A percentile compares a stretch with the other conserved stretches of the same genome.
These are phyloP conservation scores for Phymorhynchus buccinoides DNA, from an alignment of 1,140 invertebrate species.

Conservation along the genomic window DNA sequence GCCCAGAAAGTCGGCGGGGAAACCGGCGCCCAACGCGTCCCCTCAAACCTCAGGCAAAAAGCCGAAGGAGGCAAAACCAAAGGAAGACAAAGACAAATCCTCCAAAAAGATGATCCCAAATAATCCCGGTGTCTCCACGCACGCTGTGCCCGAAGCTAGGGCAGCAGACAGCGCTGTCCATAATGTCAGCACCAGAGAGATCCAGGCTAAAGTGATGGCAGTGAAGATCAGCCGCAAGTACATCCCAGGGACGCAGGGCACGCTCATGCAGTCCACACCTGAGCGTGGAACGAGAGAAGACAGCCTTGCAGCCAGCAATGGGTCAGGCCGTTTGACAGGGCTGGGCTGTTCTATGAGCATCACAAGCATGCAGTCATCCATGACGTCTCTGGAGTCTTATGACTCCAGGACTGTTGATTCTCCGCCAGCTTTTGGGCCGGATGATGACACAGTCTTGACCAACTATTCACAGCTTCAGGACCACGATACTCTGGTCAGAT, in stretches of 20 bases:
- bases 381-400: neutral
- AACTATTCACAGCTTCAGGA: neutral
- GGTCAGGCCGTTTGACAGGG: neutral
- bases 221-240: neutral
- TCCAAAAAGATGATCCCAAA: neutral
- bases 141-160: neutral
- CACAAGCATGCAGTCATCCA: conserved; percentile 7
- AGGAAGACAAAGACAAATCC: neutral
- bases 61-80: neutral
- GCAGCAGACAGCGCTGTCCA: neutral
- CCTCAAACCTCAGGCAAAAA: neutral
- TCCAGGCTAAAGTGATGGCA: neutral
- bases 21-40: neutral
- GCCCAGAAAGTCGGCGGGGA: neutral
- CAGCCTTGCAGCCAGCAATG: neutral
- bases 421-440: neutral
- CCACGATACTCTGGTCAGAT: neutral
- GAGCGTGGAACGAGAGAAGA: neutral
- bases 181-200: neutral
- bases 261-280: neutral
- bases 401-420: neutral
- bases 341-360: conserved; percentile 24
- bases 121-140: too few species aligned
- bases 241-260: neutral
- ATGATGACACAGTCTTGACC: neutral